These are phyloP conservation scores for Montipora capricornis DNA, from an alignment of 64 coral and sea anemone genomes.

Conservation along the genomic window DNA sequence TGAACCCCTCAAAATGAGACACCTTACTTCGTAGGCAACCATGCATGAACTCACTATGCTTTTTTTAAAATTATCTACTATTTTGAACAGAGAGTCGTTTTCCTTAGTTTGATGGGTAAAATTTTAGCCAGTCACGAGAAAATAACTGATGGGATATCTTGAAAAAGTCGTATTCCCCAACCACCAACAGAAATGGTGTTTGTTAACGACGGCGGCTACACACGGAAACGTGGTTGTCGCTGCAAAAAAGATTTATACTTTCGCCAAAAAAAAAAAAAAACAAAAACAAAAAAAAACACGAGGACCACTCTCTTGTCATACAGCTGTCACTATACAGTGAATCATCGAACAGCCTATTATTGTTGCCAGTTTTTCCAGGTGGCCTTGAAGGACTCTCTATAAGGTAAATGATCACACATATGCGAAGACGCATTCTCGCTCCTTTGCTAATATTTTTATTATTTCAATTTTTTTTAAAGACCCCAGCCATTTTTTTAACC, in stretches of 20 bases:
- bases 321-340: not conserved
- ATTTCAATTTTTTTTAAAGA: not conserved
- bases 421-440: not conserved
- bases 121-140: not conserved
- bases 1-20: not conserved
- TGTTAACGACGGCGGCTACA: not conserved
- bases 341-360: not conserved
- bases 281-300: not conserved
- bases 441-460: not conserved
- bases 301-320: not conserved
- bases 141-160: not conserved
- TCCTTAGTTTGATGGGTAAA: no score
- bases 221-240: not conserved
- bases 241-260: not conserved
- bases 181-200: no score
- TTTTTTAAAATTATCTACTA: not conserved
- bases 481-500: not conserved
- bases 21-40: not conserved
- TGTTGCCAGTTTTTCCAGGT: not conserved
- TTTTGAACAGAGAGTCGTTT: no score
- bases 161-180: not conserved
- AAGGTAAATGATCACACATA: not conserved
- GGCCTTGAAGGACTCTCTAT: not conserved
- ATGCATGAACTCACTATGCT: constrained; percentile 5
- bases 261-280: not conserved